A percentile compares a stretch with the other conserved stretches of the same genome.
These are phyloP conservation scores for Arizona elegans DNA, from an alignment of 2,113 vertebrate species.

Conservation along the genomic window DNA sequence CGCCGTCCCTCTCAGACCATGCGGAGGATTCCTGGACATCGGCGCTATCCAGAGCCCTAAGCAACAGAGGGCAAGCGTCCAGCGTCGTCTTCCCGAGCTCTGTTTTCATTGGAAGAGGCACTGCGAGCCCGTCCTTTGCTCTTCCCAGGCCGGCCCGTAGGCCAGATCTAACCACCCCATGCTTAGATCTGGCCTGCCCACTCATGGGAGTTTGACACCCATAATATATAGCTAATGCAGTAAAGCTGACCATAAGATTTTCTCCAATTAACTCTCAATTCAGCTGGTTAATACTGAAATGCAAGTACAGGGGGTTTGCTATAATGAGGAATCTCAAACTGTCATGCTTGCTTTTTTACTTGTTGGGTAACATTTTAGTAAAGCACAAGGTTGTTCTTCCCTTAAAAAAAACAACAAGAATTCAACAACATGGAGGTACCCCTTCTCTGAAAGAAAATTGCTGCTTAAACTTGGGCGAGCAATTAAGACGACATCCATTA, in stretches of 20 bases:
- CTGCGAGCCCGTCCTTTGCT: too few relatives aligned
- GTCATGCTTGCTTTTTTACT: not conserved
- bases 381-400: slow-evolving; percentile 54
- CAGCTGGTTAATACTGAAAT: not conserved
- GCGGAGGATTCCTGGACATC: too few relatives aligned
- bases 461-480: slow-evolving; percentile 48
- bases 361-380: slow-evolving; percentile 47
- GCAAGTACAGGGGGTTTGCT: not conserved
- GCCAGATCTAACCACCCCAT: too few relatives aligned
- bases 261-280: not conserved
- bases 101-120: too few relatives aligned
- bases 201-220: too few relatives aligned
- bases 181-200: too few relatives aligned
- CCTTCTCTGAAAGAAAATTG: slow-evolving; percentile 53
- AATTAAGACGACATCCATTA: slow-evolving; percentile 72
- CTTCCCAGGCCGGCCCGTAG: too few relatives aligned
- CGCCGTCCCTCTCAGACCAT: too few relatives aligned
- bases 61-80: too few relatives aligned
- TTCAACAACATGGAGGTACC: slow-evolving; percentile 41
- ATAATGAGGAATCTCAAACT: slow-evolving; percentile 6
- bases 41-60: too few relatives aligned
- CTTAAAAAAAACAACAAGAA: slow-evolving; percentile 40
- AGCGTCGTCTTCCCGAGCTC: too few relatives aligned
- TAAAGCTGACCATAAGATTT: not conserved
- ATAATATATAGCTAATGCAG: not conserved